Evolutionary conservation across 1,140 invertebrate species (phyloP), one percentile per base, ranked within the genome.

Genomic region (Oreohelix idahoensis): DNA sequence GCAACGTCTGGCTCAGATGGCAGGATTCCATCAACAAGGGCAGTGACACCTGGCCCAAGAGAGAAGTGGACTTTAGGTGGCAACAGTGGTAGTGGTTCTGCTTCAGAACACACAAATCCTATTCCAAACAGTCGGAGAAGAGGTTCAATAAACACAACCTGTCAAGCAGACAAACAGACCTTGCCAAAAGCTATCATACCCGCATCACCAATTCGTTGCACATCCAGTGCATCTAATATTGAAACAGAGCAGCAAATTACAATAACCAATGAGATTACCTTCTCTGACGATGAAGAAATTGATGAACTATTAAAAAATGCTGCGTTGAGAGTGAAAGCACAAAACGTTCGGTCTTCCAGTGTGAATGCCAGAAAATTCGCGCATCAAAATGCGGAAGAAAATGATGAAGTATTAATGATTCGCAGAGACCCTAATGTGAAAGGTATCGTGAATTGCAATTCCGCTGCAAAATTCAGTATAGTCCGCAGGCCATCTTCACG

Each of bases 1-100:
- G 76, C 77, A 23, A 89, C 89, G 23, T 89, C 89, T 20, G 88
- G 87, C 35, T 88, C 88, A 10, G 69, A 32, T 29, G 26, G 32
- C 29, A 39, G 75, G 36, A 32, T 35, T 70, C 80, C 26, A 36
- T 73, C 39, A 53, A 76, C 81, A 29, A 79, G 85, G 17, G 84
- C 85, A 15, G 83, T 79, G 15, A 87, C 86, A 32, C 87, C 88
- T 32, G 88, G 84, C 1, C 86, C 85, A n/a, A 39, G 79, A 63
- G 83, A 84, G 51, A 80, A 63, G 45, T 84, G 70, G 78, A 66
- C 80, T 1, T 35, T 81, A 71, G 63, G 79, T 32, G 36, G 29
- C 5, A 39, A 13, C 58, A 38, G 74, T 29, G 74, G 63, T n/a
- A 23, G 75, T 2, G 42, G 75, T 15, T 83, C 81, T 23, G 5